phyloP scores from a whole-genome alignment of 2,797 vertebrate genomes.

The Chrosomus eos region DNA sequence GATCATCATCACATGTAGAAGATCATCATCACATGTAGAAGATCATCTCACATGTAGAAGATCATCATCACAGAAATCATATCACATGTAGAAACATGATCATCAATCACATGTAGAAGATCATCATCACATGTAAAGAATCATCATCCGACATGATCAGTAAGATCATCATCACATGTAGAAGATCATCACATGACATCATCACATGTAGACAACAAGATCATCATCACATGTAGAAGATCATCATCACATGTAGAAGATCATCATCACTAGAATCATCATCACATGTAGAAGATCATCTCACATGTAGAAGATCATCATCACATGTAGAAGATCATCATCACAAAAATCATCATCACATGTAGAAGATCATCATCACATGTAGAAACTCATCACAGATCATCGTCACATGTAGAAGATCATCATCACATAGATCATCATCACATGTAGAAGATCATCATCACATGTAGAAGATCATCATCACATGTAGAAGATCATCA shows the following conservation, averaged over 20 bases:
- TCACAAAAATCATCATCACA: not conserved
- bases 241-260: constrained; percentile 7
- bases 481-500: constrained; percentile 10
- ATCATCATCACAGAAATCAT: constrained; percentile 14
- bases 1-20: not conserved
- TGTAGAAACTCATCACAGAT: no score
- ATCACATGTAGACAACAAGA: no score
- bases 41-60: no score
- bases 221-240: constrained; percentile 3
- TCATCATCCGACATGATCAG: constrained; percentile 9
- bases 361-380: no score
- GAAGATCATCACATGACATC: not conserved
- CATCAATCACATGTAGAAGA: constrained; percentile 12
- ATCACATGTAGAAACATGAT: no score
- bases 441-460: constrained; percentile 6
- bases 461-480: no score
- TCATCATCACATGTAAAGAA: no score
- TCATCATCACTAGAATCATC: no score
- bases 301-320: no score
- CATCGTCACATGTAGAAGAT: no score
- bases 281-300: not conserved
- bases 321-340: not conserved
- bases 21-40: not conserved
- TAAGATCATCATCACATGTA: constrained; percentile 16
- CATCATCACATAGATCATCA: no score